Evolutionary conservation across 2,888 invertebrate genomes (phyloP), one percentile per base, ranked within the genome.

Genomic region (Sarcophaga variegata): DNA sequence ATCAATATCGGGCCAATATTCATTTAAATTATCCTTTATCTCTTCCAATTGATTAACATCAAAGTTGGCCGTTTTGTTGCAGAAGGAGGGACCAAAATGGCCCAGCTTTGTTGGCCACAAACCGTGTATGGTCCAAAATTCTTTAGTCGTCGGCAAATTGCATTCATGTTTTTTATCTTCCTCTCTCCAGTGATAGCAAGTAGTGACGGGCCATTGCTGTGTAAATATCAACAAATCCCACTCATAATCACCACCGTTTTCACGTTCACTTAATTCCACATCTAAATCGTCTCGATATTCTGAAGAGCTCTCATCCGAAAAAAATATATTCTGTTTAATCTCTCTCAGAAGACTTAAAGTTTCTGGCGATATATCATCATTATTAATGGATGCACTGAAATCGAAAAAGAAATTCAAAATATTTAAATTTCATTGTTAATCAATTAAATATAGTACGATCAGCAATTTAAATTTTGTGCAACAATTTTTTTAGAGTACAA

Each of bases 181-280:
- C 88, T 96, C 95, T 89, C 95, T 94, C 97, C 97, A 97, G 86
- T 95, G 94, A 64, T 95, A 94, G 90, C 97, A 97, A 3, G 95
- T 94, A 0, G 96, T 96, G 63, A 95, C 94, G 0, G 97, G 97
- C 97, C 97, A 97, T 89, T 95, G 95, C 92, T 97, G 97, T 0
- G 97, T 96, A 91, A 97, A 97, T 85, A 97, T 95, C 10, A 97
- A 90, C 66, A 96, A 93, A 91, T 97, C 97, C 95, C 96, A 97
- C 14, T 95, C 94, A 64, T 94, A 88, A 66, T 92, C 87, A 20
- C 3, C 75, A 4, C 59, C 83, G 79, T 81, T 81, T 62, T 85
- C 88, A 12, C 69, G 72, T 17, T 69, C 62, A 22, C 78, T 76
- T 54, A 83, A 25, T 25, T 88, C 88, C 6, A 86, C 20, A 12